These are phyloP conservation scores for Zootoca vivipara DNA, from an alignment of 2,113 vertebrate genomes.

Conservation along the genomic window DNA sequence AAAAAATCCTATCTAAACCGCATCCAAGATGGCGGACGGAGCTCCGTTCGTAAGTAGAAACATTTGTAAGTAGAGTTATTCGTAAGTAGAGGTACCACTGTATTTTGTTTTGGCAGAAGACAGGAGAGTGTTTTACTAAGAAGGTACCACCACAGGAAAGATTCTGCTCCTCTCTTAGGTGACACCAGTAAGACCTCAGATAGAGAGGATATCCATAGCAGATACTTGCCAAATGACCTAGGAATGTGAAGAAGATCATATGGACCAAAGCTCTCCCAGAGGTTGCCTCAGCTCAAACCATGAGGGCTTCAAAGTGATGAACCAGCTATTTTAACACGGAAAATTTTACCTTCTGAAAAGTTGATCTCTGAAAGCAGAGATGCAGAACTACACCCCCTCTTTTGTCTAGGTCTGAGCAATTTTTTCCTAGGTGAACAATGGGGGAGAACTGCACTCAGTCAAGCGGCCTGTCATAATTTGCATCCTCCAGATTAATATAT, in stretches of 20 bases:
- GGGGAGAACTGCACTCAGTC: too few relatives aligned
- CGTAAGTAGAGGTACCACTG: too few relatives aligned
- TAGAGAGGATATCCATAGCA: neutral
- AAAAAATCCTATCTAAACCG: too few relatives aligned
- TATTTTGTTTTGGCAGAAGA: too few relatives aligned
- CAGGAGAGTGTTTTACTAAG: too few relatives aligned
- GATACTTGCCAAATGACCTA: neutral
- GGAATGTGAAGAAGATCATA: neutral
- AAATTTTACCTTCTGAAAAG: neutral
- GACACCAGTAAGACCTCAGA: neutral
- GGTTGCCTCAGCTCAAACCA: neutral
- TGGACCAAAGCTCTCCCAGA: neutral
- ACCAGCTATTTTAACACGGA: neutral
- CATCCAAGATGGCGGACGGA: too few relatives aligned
- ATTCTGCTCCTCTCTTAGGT: too few relatives aligned
- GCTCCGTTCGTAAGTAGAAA: too few relatives aligned
- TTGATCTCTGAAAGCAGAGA: neutral
- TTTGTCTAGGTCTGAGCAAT: neutral
- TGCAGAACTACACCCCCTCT: neutral
- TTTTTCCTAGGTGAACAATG: neutral
- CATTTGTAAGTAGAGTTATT: too few relatives aligned
- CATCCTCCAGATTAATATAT: too few relatives aligned
- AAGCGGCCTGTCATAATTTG: too few relatives aligned
- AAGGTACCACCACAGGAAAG: neutral
- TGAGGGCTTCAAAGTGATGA: neutral